Evolutionary conservation across 2,113 vertebrate genomes (phyloP), one percentile per base, ranked within the genome.

Genomic region (Sminthopsis crassicaudata): DNA sequence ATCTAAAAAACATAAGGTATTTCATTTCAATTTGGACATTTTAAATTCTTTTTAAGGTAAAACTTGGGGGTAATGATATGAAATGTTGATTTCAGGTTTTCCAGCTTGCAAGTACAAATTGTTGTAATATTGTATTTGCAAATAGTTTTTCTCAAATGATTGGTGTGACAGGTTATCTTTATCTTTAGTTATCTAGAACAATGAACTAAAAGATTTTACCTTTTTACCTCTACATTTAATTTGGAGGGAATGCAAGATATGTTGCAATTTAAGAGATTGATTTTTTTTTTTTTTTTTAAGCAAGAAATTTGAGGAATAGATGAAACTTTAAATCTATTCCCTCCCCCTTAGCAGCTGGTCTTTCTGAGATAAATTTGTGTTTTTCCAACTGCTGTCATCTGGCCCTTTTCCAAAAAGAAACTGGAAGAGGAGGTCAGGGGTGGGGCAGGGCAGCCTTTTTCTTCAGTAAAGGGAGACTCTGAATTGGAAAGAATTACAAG

Each of bases 371-470:
- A 97, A 98, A 97, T 93, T 95, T 94, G 96, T 95, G 97, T 97
- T 97, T 98, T 98, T 96, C 97, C 97, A 97, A 98, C 97, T 98
- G 97, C 97, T 98, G 96, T 97, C 97, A 97, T 97, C 98, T 98
- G 98, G 98, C 98, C 96, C 90, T 46, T 97, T 98, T 98, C 98
- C 98, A 98, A 97, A 94, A 97, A 91, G 97, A 93, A 96, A 97
- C 97, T 93, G 97, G 89, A 97, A 97, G 96, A 96, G 97, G 98
- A 97, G 98, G 98, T 97, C 96, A 97, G 97, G 97, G 96, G 96
- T 97, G 97, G 98, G 97, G 94, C 89, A 93, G 97, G 97, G 97
- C 97, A 96, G 96, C 94, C 94, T 95, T 97, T 95, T 94, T 95
- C 98, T 95, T 97, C 14, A 55, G 93, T 76, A 96, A 97, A 97